Percentiles rank a stretch among this genome's conserved stretches.
These are phyloP conservation scores for Cordilura impudica DNA, from an alignment of 2,888 invertebrate species.

Conservation along the genomic window DNA sequence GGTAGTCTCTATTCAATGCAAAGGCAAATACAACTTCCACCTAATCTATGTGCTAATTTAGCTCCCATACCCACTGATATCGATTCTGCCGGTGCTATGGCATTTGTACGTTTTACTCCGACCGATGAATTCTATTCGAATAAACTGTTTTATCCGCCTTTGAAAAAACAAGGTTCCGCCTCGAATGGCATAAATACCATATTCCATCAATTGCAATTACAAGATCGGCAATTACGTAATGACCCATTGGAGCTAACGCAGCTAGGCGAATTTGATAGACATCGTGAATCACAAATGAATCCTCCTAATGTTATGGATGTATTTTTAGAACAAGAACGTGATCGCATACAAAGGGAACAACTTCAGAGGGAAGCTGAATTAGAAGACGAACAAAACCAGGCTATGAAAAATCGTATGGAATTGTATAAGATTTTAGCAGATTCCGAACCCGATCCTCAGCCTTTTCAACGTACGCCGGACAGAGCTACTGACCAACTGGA, in stretches of 20 bases:
- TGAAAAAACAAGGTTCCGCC: slow-evolving; percentile 69
- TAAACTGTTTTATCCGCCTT: slow-evolving; percentile 83
- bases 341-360: slow-evolving; percentile 69
- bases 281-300: slow-evolving; percentile 66
- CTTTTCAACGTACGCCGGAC: slow-evolving; percentile 69
- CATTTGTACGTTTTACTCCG: slow-evolving; percentile 89
- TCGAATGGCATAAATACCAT: slow-evolving; percentile 68
- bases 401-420: slow-evolving; percentile 72
- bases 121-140: slow-evolving; percentile 86
- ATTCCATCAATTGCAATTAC: slow-evolving; percentile 69
- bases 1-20: slow-evolving; percentile 76
- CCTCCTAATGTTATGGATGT: slow-evolving; percentile 70
- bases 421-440: slow-evolving; percentile 74
- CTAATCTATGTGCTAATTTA: slow-evolving; percentile 76
- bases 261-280: slow-evolving; percentile 70
- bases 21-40: slow-evolving; percentile 75
- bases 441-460: slow-evolving; percentile 75
- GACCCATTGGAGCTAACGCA: slow-evolving; percentile 72
- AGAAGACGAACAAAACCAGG: slow-evolving; percentile 68
- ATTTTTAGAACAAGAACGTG: slow-evolving; percentile 70
- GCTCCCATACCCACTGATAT: slow-evolving; percentile 77
- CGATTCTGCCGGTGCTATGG: slow-evolving; percentile 84
- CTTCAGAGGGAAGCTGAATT: slow-evolving; percentile 65
- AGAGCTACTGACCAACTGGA: slow-evolving; percentile 63
- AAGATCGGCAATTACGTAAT: slow-evolving; percentile 71